These are phyloP conservation scores for Leptinotarsa haldemani DNA, from an alignment of 2,888 invertebrate species.

Conservation along the genomic window DNA sequence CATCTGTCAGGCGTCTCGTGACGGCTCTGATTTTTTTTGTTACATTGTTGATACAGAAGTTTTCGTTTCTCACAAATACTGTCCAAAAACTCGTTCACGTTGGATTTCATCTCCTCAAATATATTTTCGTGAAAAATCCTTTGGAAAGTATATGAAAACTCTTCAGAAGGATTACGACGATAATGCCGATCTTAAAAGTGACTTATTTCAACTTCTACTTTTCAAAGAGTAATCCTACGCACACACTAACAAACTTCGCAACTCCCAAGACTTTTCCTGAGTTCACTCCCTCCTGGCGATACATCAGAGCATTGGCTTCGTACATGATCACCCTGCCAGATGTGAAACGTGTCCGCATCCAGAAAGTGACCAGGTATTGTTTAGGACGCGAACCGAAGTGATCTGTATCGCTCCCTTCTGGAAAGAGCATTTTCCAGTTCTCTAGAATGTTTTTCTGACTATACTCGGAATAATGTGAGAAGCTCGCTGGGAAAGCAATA, in stretches of 20 bases:
- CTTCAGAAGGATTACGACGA: not conserved
- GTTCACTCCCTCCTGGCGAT: conserved; percentile 25
- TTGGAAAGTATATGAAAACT: not conserved
- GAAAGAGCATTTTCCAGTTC: not conserved
- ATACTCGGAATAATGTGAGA: not conserved
- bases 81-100: not conserved
- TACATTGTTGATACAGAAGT: no score
- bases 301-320: conserved; percentile 30
- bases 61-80: no score
- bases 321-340: conserved; percentile 15
- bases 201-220: conserved; percentile 32
- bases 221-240: conserved; percentile 25
- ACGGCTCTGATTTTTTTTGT: no score
- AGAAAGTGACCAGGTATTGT: not conserved
- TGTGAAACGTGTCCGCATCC: not conserved
- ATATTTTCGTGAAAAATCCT: not conserved
- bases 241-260: conserved; percentile 22
- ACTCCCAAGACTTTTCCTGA: conserved; percentile 22
- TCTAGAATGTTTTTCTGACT: not conserved
- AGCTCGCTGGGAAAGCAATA: conserved; percentile 24
- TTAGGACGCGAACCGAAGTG: not conserved
- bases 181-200: not conserved
- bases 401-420: not conserved
- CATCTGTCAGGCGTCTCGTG: no score
- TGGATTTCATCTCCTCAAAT: not conserved